Base-by-base conservation (phyloP, 1,140 invertebrate genomes). In the Doryteuthis pealeii region DNA sequence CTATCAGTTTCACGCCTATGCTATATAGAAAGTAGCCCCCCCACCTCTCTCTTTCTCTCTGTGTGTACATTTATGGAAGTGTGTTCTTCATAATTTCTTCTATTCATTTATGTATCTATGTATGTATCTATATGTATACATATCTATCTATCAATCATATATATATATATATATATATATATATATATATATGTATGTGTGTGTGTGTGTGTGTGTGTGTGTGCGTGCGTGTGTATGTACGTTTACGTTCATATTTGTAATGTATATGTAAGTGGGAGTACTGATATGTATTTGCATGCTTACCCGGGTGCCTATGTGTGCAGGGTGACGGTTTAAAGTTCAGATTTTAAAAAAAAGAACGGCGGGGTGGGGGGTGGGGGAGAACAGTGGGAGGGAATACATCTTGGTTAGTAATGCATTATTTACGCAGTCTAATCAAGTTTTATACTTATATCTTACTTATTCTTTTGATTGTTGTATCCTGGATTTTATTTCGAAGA, bases 181-280 rank as follows among this genome's bases (percentile, higher is more conserved):
- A 18, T 58, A 58, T 58, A 58, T 58, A 58, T 58, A 58, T 58
- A 58, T 58, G 15, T 58, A 58, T 58, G 15, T 58, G 15, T 58
- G 15, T 58, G 15, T 58, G 15, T 58, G 15, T 58, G 15, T 58
- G 15, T 58, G 15, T 58, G 15, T 58, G 15, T 58, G 15, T 58
- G 15, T 58, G 15, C 15, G 15, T 58, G 15, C 15, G 4, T 58
- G 54, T 58, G 15, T 58, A 28, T 58, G 15, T 58, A 28, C 15
- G 15, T 58, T 3, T 58, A 28, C 15, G 4, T 18, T 18, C 54
- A 28, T 58, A 22, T 49, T 8, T 49, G 8, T 8, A 10, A 22
- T 49, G 45, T 49, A 22, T 49, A 22, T 49, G 45, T 49, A 22
- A 10, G 45, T 49, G 45, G 8, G 45, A 8, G 45, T 49, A 49